phyloP scores from a whole-genome alignment of 1,140 invertebrate genomes.

The Eueides isabella region DNA sequence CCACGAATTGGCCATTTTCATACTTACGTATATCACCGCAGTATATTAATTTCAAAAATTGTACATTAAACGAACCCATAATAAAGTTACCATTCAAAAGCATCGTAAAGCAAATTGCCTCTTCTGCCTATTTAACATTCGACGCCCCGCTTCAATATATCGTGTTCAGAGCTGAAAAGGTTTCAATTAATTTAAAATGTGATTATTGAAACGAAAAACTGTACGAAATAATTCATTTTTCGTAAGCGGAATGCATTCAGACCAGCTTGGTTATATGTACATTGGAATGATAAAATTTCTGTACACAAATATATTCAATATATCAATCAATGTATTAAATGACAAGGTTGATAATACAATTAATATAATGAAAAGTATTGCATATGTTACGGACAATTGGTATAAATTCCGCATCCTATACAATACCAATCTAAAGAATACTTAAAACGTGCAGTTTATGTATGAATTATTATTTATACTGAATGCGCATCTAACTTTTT shows the following conservation, averaged over 20 bases:
- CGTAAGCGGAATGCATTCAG: constrained; percentile 31
- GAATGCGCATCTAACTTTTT: no score
- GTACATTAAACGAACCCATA: constrained; percentile 41
- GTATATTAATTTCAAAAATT: constrained; percentile 29
- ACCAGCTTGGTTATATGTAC: not conserved
- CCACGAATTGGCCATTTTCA: constrained; percentile 4
- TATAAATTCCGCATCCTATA: no score
- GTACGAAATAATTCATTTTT: constrained; percentile 46
- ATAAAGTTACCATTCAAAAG: constrained; percentile 48
- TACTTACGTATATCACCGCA: constrained; percentile 12
- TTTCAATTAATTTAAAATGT: constrained; percentile 63
- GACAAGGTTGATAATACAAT: no score
- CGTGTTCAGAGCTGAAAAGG: constrained; percentile 72
- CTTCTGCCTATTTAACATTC: constrained; percentile 53
- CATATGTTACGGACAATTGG: no score
- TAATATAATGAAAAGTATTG: no score
- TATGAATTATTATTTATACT: no score
- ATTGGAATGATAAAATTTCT: not conserved
- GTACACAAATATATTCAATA: not conserved
- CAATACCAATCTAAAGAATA: no score
- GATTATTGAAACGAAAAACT: constrained; percentile 50
- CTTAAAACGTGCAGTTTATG: no score
- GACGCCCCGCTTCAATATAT: constrained; percentile 47
- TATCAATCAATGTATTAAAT: not conserved
- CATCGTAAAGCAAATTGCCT: constrained; percentile 50